Evolutionary conservation across 2,888 invertebrate genomes (phyloP), one percentile per base, ranked within the genome.

Genomic region (Dermolepida albohirtum): DNA sequence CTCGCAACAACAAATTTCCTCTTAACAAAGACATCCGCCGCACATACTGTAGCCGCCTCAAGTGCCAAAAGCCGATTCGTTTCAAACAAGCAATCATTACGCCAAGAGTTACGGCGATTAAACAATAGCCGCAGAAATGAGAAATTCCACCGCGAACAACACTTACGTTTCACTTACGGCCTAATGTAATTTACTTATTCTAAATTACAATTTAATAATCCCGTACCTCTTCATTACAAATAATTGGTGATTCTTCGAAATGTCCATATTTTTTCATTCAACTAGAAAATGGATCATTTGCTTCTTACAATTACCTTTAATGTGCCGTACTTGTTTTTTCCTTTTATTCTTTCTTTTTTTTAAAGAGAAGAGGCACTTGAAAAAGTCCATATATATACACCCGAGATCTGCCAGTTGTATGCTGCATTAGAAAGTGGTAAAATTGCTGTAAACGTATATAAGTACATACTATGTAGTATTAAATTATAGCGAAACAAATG

Each of bases 151-250:
- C 47, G 43, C 47, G 29, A 34, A 43, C 34, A 62, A 49, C 34
- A 39, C 47, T 62, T 62, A 62, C 44, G 47, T 59, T 59, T 59
- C 47, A 59, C 59, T 59, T 59, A 47, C 10, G 47, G 14, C 44
- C 44, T 59, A 14, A 59, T 59, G 47, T 29, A 59, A 59, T 59
- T 34, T 62, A 62, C 47, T 34, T 47, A 62, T 47, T 47, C 34
- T 57, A 57, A 57, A 57, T 57, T 57, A 57, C 57, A 57, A 57
- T 57, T 57, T 57, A 57, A 57, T 57, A 57, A 57, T 43, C n/a
- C n/a, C 29, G 27, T 57, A 57, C 57, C 57, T 57, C 57, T 57
- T 57, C 43, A 57, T 57, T 57, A 57, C 57, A 57, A 57, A 43
- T 57, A 57, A 57, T 57, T 57, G 57, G 57, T 27, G 43, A 57